Conservation (phyloP, 2,797 vertebrate species). For the Astyanax mexicanus region DNA sequence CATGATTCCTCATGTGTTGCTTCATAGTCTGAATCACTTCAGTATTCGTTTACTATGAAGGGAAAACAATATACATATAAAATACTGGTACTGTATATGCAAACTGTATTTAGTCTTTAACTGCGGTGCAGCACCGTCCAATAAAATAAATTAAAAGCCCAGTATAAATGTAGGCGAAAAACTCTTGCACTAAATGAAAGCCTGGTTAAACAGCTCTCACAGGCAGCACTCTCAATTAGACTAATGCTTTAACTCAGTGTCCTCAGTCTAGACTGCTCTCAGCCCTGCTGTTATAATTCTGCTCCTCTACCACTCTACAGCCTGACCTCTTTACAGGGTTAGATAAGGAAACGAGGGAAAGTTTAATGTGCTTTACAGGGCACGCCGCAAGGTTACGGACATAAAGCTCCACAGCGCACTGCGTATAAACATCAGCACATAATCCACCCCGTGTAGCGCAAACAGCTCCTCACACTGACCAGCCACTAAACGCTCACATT, state of each 20-base stretch:
- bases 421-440: background rate
- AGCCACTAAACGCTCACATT: background rate
- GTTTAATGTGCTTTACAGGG: background rate
- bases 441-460: background rate
- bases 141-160: background rate
- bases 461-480: background rate
- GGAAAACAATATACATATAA: no score
- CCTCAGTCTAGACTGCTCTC: background rate
- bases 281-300: background rate
- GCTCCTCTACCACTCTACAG: background rate
- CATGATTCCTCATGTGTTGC: no score
- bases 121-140: background rate
- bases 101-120: background rate
- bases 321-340: background rate
- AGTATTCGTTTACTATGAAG: no score
- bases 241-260: background rate
- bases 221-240: slow-evolving; percentile 4
- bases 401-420: background rate
- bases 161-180: background rate
- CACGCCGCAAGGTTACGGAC: background rate
- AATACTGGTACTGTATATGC: background rate
- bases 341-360: background rate
- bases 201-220: background rate
- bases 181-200: background rate
- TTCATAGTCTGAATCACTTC: no score